phyloP scores from a whole-genome alignment of 2,113 vertebrate species.

The Nannospalax galili region DNA sequence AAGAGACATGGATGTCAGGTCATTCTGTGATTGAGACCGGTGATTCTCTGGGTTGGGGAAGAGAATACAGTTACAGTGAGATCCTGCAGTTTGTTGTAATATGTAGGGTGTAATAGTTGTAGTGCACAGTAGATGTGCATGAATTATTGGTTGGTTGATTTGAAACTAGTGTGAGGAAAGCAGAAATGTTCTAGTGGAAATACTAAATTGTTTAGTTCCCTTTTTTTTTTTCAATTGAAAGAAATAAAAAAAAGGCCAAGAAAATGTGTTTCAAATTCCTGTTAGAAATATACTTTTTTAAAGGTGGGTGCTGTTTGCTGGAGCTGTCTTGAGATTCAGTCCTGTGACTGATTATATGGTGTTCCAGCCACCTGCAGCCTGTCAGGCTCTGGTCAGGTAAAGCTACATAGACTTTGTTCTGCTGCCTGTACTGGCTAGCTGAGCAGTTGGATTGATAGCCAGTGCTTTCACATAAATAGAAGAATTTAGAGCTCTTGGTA shows the following conservation, averaged over 20 bases:
- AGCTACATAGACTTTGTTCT: neutral
- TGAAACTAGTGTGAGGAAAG: neutral
- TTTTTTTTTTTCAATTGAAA: neutral
- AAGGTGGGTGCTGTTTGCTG: neutral
- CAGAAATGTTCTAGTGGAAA: neutral
- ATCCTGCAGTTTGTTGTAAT: neutral
- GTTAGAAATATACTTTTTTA: neutral
- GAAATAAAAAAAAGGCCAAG: neutral
- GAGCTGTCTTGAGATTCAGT: neutral
- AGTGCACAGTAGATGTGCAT: neutral
- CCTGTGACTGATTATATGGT: neutral
- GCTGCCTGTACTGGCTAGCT: neutral
- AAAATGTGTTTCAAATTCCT: conserved; percentile 8
- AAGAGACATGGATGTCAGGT: neutral
- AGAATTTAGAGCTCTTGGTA: neutral
- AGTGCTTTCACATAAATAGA: neutral
- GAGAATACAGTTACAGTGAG: neutral
- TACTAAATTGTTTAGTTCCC: neutral
- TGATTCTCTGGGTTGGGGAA: neutral
- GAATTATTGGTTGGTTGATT: conserved; percentile 20
- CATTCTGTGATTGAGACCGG: neutral
- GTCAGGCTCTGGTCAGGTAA: neutral
- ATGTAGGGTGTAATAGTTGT: neutral
- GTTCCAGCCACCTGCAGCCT: neutral
- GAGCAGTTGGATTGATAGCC: neutral